A percentile compares a stretch with the other conserved stretches of the same genome.
phyloP scores from a whole-genome alignment of 2,113 vertebrate species.

The Lagopus leucura region DNA sequence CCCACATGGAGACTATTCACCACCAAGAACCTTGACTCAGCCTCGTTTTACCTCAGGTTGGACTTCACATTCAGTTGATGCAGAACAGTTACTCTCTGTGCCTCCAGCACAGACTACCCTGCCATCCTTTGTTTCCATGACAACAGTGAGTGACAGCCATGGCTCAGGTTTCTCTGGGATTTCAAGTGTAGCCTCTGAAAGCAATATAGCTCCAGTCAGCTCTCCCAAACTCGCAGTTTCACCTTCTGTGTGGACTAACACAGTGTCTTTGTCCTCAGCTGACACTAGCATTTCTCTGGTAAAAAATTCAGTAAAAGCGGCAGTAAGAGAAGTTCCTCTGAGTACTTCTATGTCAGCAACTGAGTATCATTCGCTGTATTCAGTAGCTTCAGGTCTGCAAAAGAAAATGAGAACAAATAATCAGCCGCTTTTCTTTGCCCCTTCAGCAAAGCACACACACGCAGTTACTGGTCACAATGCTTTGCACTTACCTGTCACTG shows the following conservation, averaged over 20 bases:
- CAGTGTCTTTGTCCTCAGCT: constrained; percentile 6
- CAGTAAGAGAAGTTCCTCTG: constrained; percentile 23
- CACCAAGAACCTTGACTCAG: neutral
- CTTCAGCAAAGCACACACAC: neutral
- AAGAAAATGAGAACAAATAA: constrained; percentile 41
- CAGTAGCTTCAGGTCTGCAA: neutral
- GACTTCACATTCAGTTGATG: neutral
- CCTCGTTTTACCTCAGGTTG: neutral
- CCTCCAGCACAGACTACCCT: neutral
- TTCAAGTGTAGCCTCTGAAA: neutral
- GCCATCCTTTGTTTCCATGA: neutral
- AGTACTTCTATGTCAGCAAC: constrained; percentile 22
- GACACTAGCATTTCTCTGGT: neutral
- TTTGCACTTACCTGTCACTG: constrained; percentile 18
- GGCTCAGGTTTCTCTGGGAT: neutral
- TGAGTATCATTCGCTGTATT: neutral
- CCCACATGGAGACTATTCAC: neutral
- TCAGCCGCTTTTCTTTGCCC: neutral
- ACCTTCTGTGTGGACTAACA: constrained; percentile 9
- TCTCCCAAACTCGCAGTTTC: neutral
- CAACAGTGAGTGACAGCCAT: neutral
- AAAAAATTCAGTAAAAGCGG: neutral
- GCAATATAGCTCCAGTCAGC: neutral
- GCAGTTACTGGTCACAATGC: neutral
- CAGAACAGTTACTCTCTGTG: neutral